Evolutionary conservation across 2,888 invertebrate genomes (phyloP), one percentile per base, ranked within the genome.

Genomic region (Petrophora chlorosata): DNA sequence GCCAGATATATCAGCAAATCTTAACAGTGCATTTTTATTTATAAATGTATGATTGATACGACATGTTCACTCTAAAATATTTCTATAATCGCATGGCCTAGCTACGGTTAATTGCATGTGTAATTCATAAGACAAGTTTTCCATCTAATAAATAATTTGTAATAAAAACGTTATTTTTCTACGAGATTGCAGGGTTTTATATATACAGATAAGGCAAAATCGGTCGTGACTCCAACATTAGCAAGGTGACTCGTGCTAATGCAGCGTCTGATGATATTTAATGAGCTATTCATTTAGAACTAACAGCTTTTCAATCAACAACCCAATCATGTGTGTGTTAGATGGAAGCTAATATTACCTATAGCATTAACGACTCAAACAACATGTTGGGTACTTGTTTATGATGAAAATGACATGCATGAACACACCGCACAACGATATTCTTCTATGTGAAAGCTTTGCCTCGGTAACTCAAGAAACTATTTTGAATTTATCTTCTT

Each of bases 61-160:
- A 19, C 33, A 40, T 51, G 28, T 30, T 42, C 25, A 42, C 29
- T 30, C 8, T 19, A 53, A 53, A 51, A 43, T 49, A 43, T 49
- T 33, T 47, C 48, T 47, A 25, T 53, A 39, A 49, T 42, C 25
- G 15, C 34, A 43, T 48, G 41, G 41, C 43, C 45, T n/a, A n/a
- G n/a, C n/a, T 44, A 48, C 45, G 38, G 34, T 67, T 79, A 77
- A 79, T 79, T 76, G 67, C 73, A 77, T 78, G 68, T 67, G 65
- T 76, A 73, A 78, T 79, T 75, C 75, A 79, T 76, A 64, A 73
- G 61, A 45, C 56, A 50, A 41, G 56, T 53, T 61, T 53, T 58
- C 42, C n/a, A n/a, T n/a, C n/a, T 55, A 54, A 44, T 25, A 36
- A 47, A 45, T 39, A 44, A 28, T 46, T 43, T 35, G 33, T 43